Base-by-base conservation (phyloP, 2,888 invertebrate species). In the Andricus quercusramuli region DNA sequence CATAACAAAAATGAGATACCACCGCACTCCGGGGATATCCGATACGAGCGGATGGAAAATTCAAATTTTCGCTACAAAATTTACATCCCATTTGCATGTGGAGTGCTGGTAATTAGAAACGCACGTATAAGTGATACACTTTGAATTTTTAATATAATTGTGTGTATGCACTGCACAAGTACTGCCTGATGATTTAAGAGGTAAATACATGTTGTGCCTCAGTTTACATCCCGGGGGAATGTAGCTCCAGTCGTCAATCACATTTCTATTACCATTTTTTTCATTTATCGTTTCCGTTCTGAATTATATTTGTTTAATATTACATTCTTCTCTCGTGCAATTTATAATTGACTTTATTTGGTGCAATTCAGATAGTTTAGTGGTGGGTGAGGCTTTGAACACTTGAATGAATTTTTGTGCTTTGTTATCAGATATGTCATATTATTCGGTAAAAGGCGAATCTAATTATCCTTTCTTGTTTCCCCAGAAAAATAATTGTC, bases 61-160 rank as follows among this genome's bases (percentile, higher is more conserved):
- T 74, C 56, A 74, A 74, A 74, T 74, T 74, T 74, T 74, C 56
- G n/a, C 51, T 47, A 20, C 74, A 47, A 51, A 25, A 74, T 74
- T 74, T 74, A 74, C 74, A 74, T 74, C 29, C n/a, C 51, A 74
- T 74, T 74, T 74, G 74, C 74, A 74, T 74, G 74, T 74, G 74
- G 74, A 74, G 74, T 74, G 74, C 51, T 74, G 74, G 32, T 74
- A 74, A 74, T 74, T 74, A 74, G 51, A 29, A 74, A 74, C 74
- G 74, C 56, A 74, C 51, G 74, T 25, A 62, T 25, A 62, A 62
- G 25, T 62, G 25, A 56, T 74, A 74, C 74, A 74, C 74, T 74
- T 74, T 74, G 74, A 74, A 74, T 74, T 74, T 74, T n/a, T 74
- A 74, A 74, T 74, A 74, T 74, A 74, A 74, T 74, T 74, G 74